A percentile compares a stretch with the other conserved stretches of the same genome.
phyloP scores from a whole-genome alignment of 2,113 vertebrate species.

The Leucoraja erinaceus region DNA sequence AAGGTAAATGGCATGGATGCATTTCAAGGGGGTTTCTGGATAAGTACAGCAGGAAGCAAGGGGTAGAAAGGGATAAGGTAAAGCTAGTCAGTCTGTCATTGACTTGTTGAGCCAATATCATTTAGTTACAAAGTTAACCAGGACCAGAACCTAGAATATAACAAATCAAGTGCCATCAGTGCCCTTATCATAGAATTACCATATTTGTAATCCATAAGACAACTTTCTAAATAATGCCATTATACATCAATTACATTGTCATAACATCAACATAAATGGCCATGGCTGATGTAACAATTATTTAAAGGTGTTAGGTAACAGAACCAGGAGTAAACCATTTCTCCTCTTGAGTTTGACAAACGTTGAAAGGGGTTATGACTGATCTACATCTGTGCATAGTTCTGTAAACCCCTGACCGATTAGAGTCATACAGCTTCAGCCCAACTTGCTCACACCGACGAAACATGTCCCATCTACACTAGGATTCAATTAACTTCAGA shows the following conservation, averaged over 20 bases:
- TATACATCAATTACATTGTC: not conserved
- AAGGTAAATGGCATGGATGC: not conserved
- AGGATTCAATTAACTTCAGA: not conserved
- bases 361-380: not conserved
- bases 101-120: not conserved
- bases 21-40: not conserved
- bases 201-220: not conserved
- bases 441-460: too few relatives aligned
- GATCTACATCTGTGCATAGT: not conserved
- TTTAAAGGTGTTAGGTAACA: not conserved
- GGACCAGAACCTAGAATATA: too few relatives aligned
- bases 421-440: too few relatives aligned
- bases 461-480: too few relatives aligned
- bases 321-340: not conserved
- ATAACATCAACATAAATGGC: not conserved
- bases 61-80: not conserved
- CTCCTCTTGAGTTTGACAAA: not conserved
- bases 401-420: not conserved
- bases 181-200: not conserved
- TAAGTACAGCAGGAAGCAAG: not conserved
- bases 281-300: not conserved
- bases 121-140: not conserved
- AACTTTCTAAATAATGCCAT: not conserved
- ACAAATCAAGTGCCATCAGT: not conserved
- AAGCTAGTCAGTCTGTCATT: not conserved